Percentiles rank a stretch among this genome's conserved stretches.
Evolutionary conservation across 2,113 vertebrate species (phyloP).

Genomic region (Tyto alba): DNA sequence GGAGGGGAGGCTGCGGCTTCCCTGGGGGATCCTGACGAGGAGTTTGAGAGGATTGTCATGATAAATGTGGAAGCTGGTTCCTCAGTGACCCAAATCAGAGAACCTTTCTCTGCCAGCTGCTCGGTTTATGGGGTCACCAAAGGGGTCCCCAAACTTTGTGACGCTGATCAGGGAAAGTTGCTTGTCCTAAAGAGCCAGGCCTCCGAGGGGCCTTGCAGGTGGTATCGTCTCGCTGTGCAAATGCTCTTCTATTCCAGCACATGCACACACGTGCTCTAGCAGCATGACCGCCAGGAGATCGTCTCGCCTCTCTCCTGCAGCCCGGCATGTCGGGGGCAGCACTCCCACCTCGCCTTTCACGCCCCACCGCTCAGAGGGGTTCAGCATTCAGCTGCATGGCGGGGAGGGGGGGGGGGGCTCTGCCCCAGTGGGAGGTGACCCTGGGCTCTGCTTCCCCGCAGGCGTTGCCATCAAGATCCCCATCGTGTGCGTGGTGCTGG

Average conservation of each 20-base stretch:
- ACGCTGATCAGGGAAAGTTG: background rate
- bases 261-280: background rate
- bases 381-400: background rate
- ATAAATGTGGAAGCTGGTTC: background rate
- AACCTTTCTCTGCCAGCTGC: background rate
- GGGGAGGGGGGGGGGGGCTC: too few species aligned
- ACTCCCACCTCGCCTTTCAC: background rate
- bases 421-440: background rate
- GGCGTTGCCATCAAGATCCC: constrained; percentile 84
- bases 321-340: background rate
- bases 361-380: background rate
- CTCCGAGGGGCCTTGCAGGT: background rate
- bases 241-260: background rate
- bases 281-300: background rate
- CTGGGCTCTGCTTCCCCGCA: background rate
- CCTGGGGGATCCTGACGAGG: background rate
- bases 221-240: background rate
- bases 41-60: background rate
- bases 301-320: background rate
- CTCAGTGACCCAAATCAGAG: background rate
- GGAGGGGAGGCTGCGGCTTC: background rate
- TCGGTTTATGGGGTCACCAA: background rate
- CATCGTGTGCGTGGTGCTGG: constrained; percentile 89
- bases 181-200: background rate
- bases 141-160: background rate